phyloP scores from a whole-genome alignment of 2,888 invertebrate genomes.

The Hyposoter didymator region DNA sequence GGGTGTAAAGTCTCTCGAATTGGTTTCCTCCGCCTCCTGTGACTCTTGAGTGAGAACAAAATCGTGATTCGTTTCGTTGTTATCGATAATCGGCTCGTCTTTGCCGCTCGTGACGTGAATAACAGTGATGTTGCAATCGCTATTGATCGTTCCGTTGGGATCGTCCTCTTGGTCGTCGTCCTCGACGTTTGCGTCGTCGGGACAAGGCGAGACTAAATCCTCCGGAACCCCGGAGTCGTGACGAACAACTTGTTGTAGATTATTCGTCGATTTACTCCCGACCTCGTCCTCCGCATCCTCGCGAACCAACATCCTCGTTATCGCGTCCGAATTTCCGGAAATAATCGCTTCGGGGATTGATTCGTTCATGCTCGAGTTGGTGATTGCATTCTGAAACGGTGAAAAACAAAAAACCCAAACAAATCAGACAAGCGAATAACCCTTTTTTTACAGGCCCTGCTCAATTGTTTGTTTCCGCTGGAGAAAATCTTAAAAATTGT shows the following conservation, averaged over 20 bases:
- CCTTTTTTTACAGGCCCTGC: too few species aligned
- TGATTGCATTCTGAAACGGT: slow-evolving; percentile 58
- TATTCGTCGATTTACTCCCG: slow-evolving; percentile 71
- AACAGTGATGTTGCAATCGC: slow-evolving; percentile 81
- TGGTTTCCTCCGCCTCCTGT: slow-evolving; percentile 50
- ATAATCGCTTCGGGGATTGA: slow-evolving; percentile 40
- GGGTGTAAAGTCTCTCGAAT: slow-evolving; percentile 72
- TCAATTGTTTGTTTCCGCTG: neutral
- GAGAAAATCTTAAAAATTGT: neutral
- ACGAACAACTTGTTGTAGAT: slow-evolving; percentile 76
- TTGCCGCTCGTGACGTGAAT: slow-evolving; percentile 76
- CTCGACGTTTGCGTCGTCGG: slow-evolving; percentile 35
- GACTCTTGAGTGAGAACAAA: slow-evolving; percentile 55
- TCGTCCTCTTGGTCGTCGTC: slow-evolving; percentile 73
- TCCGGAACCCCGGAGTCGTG: slow-evolving; percentile 82
- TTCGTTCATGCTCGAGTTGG: slow-evolving; percentile 55
- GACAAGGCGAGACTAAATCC: slow-evolving; percentile 77
- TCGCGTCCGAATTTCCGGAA: slow-evolving; percentile 38
- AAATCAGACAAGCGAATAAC: neutral
- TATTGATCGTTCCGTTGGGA: slow-evolving; percentile 76
- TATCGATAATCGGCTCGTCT: slow-evolving; percentile 64
- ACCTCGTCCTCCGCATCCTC: slow-evolving; percentile 47
- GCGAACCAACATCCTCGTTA: slow-evolving; percentile 51
- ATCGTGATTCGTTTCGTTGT: slow-evolving; percentile 54
- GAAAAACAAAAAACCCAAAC: slow-evolving; percentile 25